phyloP scores from a whole-genome alignment of 1,140 invertebrate species.

The Platorchestia sp. region DNA sequence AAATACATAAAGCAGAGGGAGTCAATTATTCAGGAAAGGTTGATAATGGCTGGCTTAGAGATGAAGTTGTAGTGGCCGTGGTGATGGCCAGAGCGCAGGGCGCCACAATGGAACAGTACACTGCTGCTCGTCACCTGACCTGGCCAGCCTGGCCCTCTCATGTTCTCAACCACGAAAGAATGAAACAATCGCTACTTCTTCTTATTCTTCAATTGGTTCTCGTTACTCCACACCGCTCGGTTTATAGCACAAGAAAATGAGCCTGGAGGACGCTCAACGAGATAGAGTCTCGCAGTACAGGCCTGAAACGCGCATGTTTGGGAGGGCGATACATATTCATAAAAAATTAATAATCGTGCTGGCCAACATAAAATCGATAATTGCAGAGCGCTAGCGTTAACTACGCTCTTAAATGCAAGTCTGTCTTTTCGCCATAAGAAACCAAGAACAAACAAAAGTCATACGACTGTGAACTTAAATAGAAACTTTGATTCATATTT shows the following conservation, averaged over 20 bases:
- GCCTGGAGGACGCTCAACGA: background rate
- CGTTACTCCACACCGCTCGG: background rate
- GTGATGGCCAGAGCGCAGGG: too few relatives aligned
- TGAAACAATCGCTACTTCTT: background rate
- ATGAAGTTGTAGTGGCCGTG: too few relatives aligned
- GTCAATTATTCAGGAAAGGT: too few relatives aligned
- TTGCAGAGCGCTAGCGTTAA: background rate
- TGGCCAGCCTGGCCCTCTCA: background rate
- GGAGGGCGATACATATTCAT: background rate
- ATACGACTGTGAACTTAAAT: background rate
- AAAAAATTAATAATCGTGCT: background rate
- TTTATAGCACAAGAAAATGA: background rate
- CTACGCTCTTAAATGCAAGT: background rate
- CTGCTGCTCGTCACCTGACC: background rate
- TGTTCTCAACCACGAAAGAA: background rate
- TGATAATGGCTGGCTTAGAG: too few relatives aligned
- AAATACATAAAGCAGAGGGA: too few relatives aligned
- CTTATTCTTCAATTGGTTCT: background rate
- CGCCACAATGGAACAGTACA: background rate
- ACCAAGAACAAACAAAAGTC: background rate
- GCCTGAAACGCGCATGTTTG: background rate
- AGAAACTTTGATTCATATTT: background rate
- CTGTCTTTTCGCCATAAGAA: background rate
- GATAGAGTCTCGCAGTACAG: background rate
- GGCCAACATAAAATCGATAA: background rate